phyloP scores from a whole-genome alignment of 2,113 vertebrate species.

The Myodes glareolus region DNA sequence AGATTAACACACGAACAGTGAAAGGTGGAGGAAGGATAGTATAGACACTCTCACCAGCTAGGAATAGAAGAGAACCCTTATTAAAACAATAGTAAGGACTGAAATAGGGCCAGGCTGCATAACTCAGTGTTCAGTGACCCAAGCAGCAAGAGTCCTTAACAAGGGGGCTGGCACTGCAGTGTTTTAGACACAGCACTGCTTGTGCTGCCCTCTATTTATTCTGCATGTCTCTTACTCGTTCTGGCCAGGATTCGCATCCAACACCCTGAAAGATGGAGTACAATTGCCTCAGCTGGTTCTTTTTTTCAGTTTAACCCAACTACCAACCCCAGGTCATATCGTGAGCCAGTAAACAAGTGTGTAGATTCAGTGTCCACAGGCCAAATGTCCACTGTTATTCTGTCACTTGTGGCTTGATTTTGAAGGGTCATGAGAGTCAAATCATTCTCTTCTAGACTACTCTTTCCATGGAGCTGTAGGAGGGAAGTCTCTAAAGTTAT shows the following conservation, averaged over 20 bases:
- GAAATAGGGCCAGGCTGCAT: neutral
- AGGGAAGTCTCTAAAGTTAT: neutral
- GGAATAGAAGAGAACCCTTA: neutral
- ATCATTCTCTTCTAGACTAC: neutral
- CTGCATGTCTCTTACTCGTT: neutral
- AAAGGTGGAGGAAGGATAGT: fast-evolving
- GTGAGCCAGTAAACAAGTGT: neutral
- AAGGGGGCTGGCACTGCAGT: neutral
- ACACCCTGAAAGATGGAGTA: neutral
- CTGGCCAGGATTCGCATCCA: neutral
- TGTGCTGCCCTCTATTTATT: neutral
- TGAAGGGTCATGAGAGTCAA: neutral
- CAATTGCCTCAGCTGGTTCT: neutral
- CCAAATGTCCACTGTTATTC: neutral
- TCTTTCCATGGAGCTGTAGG: neutral
- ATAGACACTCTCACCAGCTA: too few relatives aligned
- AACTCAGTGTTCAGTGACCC: neutral
- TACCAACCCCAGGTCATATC: neutral
- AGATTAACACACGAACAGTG: neutral
- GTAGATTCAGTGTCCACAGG: neutral
- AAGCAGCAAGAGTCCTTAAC: neutral
- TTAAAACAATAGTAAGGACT: neutral
- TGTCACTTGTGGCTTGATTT: neutral
- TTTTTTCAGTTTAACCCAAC: neutral
- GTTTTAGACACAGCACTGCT: neutral